Percentiles rank a stretch among this genome's conserved stretches.
phyloP scores from a whole-genome alignment of 2,113 vertebrate species.

The Tapirus terrestris region DNA sequence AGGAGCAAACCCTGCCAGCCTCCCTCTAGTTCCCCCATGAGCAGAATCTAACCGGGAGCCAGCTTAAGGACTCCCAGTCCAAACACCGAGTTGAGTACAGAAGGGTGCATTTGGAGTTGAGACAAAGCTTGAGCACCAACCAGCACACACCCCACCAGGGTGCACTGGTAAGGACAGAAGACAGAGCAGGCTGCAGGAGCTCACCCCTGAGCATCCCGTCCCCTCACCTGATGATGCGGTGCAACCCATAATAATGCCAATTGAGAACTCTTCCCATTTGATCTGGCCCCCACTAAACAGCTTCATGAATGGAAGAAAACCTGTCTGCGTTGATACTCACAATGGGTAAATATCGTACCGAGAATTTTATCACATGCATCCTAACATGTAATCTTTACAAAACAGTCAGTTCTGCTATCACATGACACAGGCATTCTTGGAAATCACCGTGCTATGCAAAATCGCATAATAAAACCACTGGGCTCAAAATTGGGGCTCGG shows the following conservation, averaged over 20 bases:
- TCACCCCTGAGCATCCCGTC: background rate
- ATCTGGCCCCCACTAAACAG: background rate
- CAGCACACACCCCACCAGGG: background rate
- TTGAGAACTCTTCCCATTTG: background rate
- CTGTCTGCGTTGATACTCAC: background rate
- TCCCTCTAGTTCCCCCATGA: background rate
- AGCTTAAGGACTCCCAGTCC: background rate
- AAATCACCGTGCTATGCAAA: background rate
- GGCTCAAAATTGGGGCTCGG: background rate
- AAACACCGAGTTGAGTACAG: background rate
- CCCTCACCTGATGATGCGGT: background rate
- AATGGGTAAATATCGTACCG: background rate
- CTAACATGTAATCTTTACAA: slow-evolving; percentile 15
- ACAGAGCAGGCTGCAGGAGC: background rate
- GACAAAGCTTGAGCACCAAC: background rate
- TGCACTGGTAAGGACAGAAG: accelerated
- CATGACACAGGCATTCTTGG: background rate
- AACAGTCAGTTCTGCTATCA: background rate
- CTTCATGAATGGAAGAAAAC: background rate
- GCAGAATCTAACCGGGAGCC: background rate
- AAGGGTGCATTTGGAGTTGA: background rate
- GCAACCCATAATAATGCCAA: background rate
- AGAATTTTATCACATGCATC: background rate
- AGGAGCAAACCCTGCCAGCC: background rate
- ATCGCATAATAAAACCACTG: background rate